Percentiles rank a stretch among this genome's conserved stretches.
phyloP scores from a whole-genome alignment of 2,888 invertebrate species.

The Adelognathus sp. region DNA sequence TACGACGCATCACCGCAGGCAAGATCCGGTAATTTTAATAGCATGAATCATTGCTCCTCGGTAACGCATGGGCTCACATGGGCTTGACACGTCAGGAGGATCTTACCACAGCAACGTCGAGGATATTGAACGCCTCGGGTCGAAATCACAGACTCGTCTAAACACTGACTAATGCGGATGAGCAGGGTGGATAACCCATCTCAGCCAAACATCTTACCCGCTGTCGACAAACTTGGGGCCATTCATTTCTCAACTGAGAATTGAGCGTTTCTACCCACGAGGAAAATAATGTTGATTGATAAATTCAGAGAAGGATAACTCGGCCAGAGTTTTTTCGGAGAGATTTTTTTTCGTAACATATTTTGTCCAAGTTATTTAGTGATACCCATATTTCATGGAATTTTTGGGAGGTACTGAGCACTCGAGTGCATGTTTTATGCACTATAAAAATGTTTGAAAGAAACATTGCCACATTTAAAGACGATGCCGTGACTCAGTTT shows the following conservation, averaged over 20 bases:
- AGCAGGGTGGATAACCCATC: background rate
- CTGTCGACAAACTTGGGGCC: conserved; percentile 23
- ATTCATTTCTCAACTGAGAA: background rate
- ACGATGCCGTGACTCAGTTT: too few relatives aligned
- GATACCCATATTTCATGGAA: too few relatives aligned
- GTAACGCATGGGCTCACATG: background rate
- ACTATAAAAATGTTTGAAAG: too few relatives aligned
- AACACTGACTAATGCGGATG: conserved; percentile 40
- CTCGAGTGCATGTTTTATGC: too few relatives aligned
- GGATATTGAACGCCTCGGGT: conserved; percentile 29
- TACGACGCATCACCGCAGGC: background rate
- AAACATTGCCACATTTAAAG: too few relatives aligned
- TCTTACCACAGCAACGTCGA: background rate
- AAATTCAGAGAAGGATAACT: too few relatives aligned
- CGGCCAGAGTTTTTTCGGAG: too few relatives aligned
- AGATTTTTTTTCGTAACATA: too few relatives aligned
- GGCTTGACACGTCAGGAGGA: background rate
- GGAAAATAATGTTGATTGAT: too few relatives aligned
- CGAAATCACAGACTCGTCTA: conserved; percentile 37
- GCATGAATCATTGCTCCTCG: conserved; percentile 11
- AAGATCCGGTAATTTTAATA: conserved; percentile 16
- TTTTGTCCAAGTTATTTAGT: too few relatives aligned
- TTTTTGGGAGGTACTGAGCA: too few relatives aligned
- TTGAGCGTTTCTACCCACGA: conserved; percentile 5
- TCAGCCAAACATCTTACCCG: conserved; percentile 32